A percentile compares a stretch with the other conserved stretches of the same genome.
Evolutionary conservation across 2,888 invertebrate genomes (phyloP).

Genomic region (Volucella bombylans): DNA sequence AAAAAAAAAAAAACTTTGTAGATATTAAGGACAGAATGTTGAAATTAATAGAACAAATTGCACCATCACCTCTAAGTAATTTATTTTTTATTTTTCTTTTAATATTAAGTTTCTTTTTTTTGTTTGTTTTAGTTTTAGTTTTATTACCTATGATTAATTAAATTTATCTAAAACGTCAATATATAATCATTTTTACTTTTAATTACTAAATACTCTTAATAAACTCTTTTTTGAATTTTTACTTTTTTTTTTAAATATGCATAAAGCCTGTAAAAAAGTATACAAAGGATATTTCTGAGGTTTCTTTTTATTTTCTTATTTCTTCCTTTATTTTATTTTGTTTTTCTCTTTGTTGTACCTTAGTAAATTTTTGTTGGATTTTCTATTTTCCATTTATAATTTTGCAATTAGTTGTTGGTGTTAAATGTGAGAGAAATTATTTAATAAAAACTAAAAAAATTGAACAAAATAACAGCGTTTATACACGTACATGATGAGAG

Average conservation of each 20-base stretch:
- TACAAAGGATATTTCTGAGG: conserved; percentile 73
- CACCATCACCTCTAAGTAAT: conserved; percentile 74
- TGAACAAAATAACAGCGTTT: conserved; percentile 32
- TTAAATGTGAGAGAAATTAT: conserved; percentile 3
- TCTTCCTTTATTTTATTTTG: conserved; percentile 6
- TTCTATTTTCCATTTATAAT: conserved; percentile 32
- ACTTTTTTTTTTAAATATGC: conserved; percentile 60
- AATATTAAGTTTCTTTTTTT: conserved; percentile 25
- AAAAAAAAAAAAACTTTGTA: conserved; percentile 2
- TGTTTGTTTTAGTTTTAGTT: background rate
- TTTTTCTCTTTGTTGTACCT: background rate
- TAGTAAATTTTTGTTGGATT: conserved; percentile 29
- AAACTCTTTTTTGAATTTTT: background rate
- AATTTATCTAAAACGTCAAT: conserved; percentile 63
- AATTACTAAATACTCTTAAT: conserved; percentile 54
- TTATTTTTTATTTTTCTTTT: background rate
- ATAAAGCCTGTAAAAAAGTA: conserved; percentile 74
- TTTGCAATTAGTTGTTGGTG: conserved; percentile 35
- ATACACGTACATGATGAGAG: conserved; percentile 15
- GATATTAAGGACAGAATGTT: conserved; percentile 68
- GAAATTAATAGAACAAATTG: conserved; percentile 73
- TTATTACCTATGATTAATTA: conserved; percentile 64
- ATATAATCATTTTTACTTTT: conserved; percentile 31
- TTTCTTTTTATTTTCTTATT: conserved; percentile 33
- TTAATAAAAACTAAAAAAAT: conserved; percentile 23